A percentile compares a stretch with the other conserved stretches of the same genome.
phyloP scores from a whole-genome alignment of 2,113 vertebrate genomes.

The Channa argus region DNA sequence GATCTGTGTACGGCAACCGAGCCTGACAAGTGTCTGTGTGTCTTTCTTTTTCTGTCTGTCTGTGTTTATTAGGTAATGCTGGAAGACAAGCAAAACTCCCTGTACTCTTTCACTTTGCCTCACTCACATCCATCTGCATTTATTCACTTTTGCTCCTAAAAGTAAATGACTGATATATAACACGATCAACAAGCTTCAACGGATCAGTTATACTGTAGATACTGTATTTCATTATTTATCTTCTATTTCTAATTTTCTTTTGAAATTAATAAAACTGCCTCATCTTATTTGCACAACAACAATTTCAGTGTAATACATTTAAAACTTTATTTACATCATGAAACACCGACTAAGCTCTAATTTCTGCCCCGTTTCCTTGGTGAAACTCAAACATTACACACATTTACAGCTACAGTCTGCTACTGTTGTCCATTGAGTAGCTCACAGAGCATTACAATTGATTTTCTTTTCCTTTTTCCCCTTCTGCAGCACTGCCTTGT shows the following conservation, averaged over 20 bases:
- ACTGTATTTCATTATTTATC: neutral
- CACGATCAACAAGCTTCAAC: neutral
- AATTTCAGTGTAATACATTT: neutral
- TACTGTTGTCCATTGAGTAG: conserved; percentile 36
- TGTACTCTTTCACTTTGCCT: neutral
- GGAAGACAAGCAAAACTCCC: conserved; percentile 47
- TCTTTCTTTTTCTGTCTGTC: conserved; percentile 33
- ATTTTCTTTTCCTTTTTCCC: conserved; percentile 44
- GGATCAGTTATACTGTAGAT: conserved; percentile 14
- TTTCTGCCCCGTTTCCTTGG: conserved; percentile 1
- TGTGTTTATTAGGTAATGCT: conserved; percentile 50
- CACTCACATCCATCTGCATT: neutral
- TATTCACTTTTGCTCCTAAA: conserved; percentile 1
- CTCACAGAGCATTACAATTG: conserved; percentile 47
- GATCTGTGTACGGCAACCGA: conserved; percentile 49
- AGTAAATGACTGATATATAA: conserved; percentile 3
- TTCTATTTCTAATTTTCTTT: neutral
- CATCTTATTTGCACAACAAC: neutral
- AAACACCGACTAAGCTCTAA: conserved; percentile 8
- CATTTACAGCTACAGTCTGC: conserved; percentile 18
- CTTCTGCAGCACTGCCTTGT: conserved; percentile 48
- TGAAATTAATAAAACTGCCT: neutral
- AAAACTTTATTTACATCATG: conserved; percentile 28
- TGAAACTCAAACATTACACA: conserved; percentile 29
- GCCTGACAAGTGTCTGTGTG: conserved; percentile 60